phyloP scores from a whole-genome alignment of 1,140 invertebrate species.

The Caerostris extrusa region DNA sequence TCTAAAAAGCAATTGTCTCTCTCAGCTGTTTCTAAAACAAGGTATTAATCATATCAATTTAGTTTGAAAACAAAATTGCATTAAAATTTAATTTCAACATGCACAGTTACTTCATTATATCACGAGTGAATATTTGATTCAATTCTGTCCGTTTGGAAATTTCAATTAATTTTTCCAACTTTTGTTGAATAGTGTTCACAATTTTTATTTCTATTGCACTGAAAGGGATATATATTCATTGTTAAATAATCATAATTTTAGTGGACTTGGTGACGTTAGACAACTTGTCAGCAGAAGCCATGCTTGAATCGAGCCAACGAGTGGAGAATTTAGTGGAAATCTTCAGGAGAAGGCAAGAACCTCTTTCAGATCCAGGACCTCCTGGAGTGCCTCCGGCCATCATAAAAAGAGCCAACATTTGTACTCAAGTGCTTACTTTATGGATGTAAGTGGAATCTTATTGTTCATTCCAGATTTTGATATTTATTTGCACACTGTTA shows the following conservation, averaged over 20 bases:
- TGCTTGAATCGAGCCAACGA: conserved; percentile 95
- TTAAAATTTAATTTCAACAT: no score
- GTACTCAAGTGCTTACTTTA: conserved; percentile 87
- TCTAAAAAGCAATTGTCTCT: no score
- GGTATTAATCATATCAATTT: no score
- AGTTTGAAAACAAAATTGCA: no score
- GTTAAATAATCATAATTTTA: conserved; percentile 80
- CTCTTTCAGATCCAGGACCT: conserved; percentile 89
- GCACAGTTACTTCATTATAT: no score
- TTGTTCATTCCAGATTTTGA: neutral
- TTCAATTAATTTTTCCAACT: neutral
- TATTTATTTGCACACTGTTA: neutral
- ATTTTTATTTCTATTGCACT: neutral
- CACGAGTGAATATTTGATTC: no score
- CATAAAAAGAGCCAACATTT: conserved; percentile 84
- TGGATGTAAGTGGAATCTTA: conserved; percentile 85
- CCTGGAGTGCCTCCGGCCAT: conserved; percentile 88
- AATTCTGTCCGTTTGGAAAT: no score
- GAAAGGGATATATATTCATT: neutral
- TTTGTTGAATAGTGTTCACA: neutral
- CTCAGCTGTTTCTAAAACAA: no score
- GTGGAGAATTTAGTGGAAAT: conserved; percentile 94
- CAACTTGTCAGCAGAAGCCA: conserved; percentile 94
- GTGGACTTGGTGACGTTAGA: conserved; percentile 96
- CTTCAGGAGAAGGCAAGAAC: conserved; percentile 85